Conservation (phyloP, 2,888 invertebrate genomes). For the Luffia ferchaultella region DNA sequence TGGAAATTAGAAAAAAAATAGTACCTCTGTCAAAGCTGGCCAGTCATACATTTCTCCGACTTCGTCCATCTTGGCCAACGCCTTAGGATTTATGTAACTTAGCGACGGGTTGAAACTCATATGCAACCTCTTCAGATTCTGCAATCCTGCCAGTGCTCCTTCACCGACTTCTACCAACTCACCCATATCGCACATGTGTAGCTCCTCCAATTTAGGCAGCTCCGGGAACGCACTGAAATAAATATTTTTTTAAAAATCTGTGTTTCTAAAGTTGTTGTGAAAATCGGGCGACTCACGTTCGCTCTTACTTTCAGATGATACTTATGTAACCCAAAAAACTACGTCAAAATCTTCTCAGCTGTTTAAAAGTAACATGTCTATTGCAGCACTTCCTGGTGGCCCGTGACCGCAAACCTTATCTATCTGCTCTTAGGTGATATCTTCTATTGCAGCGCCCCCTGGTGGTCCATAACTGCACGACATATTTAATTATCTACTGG, state of each 20-base stretch:
- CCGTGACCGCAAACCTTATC: no score
- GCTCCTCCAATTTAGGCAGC: slow-evolving; percentile 66
- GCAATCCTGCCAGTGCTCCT: slow-evolving; percentile 36
- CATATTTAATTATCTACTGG: no score
- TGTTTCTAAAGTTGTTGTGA: no score
- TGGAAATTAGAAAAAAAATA: slow-evolving; percentile 9
- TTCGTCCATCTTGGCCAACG: slow-evolving; percentile 61
- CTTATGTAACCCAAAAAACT: no score
- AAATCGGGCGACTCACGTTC: no score
- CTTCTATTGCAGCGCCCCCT: no score
- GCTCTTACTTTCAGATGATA: no score
- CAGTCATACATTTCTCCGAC: slow-evolving; percentile 64
- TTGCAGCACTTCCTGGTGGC: no score
- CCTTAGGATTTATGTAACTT: slow-evolving; percentile 63
- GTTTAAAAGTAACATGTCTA: no score
- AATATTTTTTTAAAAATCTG: slow-evolving; percentile 6
- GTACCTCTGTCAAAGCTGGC: slow-evolving; percentile 73
- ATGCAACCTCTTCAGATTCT: slow-evolving; percentile 64
- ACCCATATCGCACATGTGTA: slow-evolving; percentile 76
- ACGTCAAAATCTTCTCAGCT: no score
- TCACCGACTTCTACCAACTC: slow-evolving; percentile 66
- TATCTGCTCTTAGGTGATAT: no score
- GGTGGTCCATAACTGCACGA: no score
- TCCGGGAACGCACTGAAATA: slow-evolving; percentile 70
- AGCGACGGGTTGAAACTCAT: slow-evolving; percentile 72